Evolutionary conservation across 1,140 invertebrate species (phyloP), one percentile per base, ranked within the genome.

Genomic region (Macrotrachela quadricornifera): DNA sequence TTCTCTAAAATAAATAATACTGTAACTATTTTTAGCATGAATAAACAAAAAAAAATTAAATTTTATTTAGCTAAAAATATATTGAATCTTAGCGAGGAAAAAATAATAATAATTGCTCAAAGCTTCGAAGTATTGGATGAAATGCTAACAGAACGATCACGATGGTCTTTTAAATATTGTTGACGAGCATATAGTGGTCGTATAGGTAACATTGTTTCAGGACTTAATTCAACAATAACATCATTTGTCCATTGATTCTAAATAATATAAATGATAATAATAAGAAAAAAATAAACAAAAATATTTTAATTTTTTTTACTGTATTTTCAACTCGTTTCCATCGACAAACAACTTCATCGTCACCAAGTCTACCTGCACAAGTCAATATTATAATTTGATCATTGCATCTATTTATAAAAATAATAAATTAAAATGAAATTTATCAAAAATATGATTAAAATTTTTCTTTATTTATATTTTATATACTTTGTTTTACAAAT

Each of bases 231-330:
- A 44, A 70, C 59, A 21, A 74, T 61, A 15, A 73, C 73, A 54
- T 74, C 71, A 59, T 75, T 75, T 10, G 71, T 74, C 73, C 73
- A 75, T 11, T 74, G 60, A 50, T 64, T 62, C 71, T 74, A 57
- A 46, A 62, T 60, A 39, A 54, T 47, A 38, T 14, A 38, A 51
- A 17, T 41, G 15, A 46, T 40, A 39, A 37, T 46, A 16, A 1
- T 18, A 10, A 50, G 30, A 45, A 1, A 36, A 53, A 38, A 16
- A 0, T 17, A 37, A 11, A 41, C 16, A 10, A 21, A 46, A 12
- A 14, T 44, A 43, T 42, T 11, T 48, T 38, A 17, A 43, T 16
- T 2, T 13, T 2, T 41, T 14, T 54, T 55, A 60, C 70, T 70
- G 53, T 71, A 68, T 60, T 68, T 64, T 47, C 61, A 56, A 50